Conservation (phyloP, 2,888 invertebrate species). For the Criorhina ranunculi region DNA sequence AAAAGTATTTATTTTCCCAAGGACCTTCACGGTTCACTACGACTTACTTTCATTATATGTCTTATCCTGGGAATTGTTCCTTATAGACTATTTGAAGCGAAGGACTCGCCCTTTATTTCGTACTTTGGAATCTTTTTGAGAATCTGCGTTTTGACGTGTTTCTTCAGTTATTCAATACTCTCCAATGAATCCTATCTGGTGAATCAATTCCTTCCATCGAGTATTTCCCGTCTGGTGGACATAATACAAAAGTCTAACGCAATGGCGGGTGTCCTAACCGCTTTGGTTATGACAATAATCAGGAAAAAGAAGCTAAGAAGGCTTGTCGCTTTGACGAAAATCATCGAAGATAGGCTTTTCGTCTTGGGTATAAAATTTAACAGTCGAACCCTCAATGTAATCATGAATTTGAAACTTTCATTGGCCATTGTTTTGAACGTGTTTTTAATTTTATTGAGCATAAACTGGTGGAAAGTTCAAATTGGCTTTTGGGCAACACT, state of each 20-base stretch:
- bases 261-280: constrained; percentile 78
- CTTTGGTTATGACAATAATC: constrained; percentile 76
- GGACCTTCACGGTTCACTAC: not conserved
- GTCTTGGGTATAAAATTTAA: constrained; percentile 78
- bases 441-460: constrained; percentile 75
- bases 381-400: constrained; percentile 72
- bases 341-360: constrained; percentile 78
- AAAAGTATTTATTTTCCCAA: not conserved
- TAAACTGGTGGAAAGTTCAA: constrained; percentile 73
- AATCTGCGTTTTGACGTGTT: not conserved
- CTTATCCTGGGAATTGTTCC: constrained; percentile 10
- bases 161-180: constrained; percentile 63
- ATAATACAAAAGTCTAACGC: constrained; percentile 79
- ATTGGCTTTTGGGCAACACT: constrained; percentile 56
- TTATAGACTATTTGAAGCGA: not conserved
- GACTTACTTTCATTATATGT: not conserved
- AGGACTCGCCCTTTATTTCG: not conserved
- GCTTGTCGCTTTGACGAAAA: constrained; percentile 69
- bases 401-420: constrained; percentile 74
- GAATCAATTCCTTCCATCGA: constrained; percentile 78
- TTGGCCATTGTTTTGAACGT: constrained; percentile 60
- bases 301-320: constrained; percentile 67
- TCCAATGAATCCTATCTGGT: constrained; percentile 77
- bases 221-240: constrained; percentile 79
- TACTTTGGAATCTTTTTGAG: not conserved